Conservation (phyloP, 2,888 invertebrate genomes). For the Mesorhabditis sp. region DNA sequence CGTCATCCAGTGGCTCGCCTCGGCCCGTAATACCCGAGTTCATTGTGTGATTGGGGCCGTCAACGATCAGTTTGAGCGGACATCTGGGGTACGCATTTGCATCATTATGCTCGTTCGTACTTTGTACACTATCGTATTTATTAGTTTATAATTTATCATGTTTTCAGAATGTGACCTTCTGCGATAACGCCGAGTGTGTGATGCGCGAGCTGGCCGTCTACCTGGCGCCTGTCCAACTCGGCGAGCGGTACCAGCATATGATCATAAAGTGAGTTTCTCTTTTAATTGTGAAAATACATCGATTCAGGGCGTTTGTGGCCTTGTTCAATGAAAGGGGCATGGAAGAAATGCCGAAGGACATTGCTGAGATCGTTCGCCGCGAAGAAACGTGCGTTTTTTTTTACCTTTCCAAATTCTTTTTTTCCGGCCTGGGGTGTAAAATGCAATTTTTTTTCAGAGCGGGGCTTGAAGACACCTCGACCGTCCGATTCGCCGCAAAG, state of each 20-base stretch:
- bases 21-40: neutral
- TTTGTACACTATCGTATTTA: neutral
- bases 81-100: neutral
- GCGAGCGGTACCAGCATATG: neutral
- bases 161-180: slow-evolving; percentile 3
- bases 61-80: too few species aligned
- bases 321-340: neutral
- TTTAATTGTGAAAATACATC: neutral
- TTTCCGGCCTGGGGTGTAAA: neutral
- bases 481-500: neutral
- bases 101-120: neutral
- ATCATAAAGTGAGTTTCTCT: neutral
- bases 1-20: neutral
- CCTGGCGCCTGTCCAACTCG: neutral
- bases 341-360: neutral
- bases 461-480: neutral
- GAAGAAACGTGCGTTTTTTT: neutral
- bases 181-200: neutral
- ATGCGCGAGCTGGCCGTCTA: neutral
- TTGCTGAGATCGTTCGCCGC: neutral
- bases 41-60: neutral
- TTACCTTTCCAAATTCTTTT: neutral
- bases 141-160: neutral
- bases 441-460: neutral
- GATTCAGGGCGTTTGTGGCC: neutral